Evolutionary conservation across 2,113 vertebrate genomes (phyloP).

Genomic region (Cyprinodon variegatus): DNA sequence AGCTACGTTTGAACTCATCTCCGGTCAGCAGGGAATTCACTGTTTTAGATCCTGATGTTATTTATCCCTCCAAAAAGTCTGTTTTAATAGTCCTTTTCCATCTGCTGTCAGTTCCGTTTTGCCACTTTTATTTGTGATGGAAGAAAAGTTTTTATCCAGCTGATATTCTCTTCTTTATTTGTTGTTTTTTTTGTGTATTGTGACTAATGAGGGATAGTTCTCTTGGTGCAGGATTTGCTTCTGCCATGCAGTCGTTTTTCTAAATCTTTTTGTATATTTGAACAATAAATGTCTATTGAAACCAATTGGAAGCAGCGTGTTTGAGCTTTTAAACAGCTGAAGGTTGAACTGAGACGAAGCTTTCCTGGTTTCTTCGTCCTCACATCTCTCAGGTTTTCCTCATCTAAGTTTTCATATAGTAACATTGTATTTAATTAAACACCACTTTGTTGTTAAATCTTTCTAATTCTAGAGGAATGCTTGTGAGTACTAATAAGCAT

Average conservation of each 20-base stretch:
- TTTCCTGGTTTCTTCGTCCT: conserved; percentile 5
- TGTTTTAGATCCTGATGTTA: conserved; percentile 56
- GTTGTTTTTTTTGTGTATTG: conserved; percentile 57
- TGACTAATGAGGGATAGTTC: conserved; percentile 47
- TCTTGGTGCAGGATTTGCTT: conserved; percentile 29
- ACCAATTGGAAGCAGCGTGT: conserved; percentile 53
- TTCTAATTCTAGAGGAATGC: neutral
- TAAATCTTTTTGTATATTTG: conserved; percentile 67
- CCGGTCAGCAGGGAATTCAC: conserved; percentile 37
- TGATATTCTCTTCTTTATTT: conserved; percentile 24
- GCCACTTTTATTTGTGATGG: conserved; percentile 55
- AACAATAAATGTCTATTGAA: conserved; percentile 71
- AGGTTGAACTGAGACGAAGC: conserved; percentile 12
- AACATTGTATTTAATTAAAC: conserved; percentile 30
- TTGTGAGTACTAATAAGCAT: conserved; percentile 13
- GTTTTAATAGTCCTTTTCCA: conserved; percentile 44
- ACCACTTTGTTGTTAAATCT: conserved; percentile 17
- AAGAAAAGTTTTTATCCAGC: conserved; percentile 59
- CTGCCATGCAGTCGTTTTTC: conserved; percentile 39
- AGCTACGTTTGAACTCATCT: conserved; percentile 66
- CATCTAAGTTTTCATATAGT: conserved; percentile 67
- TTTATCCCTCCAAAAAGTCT: conserved; percentile 27
- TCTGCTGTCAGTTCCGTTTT: conserved; percentile 21
- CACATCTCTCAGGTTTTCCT: conserved; percentile 63
- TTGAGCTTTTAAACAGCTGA: conserved; percentile 61